phyloP scores from a whole-genome alignment of 2,113 vertebrate genomes.

The Nanorana parkeri region DNA sequence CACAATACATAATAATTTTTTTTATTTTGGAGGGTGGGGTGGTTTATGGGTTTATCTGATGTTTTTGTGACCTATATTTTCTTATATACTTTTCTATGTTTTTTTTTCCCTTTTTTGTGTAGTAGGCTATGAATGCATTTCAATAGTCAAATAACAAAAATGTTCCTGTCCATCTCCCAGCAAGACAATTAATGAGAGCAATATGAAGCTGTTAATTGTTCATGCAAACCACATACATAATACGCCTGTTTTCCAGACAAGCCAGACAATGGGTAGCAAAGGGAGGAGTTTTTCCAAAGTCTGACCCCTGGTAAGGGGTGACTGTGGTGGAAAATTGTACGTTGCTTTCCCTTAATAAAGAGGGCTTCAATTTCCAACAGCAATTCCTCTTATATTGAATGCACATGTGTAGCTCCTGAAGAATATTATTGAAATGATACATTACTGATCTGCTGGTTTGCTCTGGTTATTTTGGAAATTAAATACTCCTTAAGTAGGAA shows the following conservation, averaged over 20 bases:
- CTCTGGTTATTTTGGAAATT: background rate
- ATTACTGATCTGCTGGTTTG: background rate
- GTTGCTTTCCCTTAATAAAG: background rate
- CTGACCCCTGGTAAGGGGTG: background rate
- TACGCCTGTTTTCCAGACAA: constrained; percentile 12
- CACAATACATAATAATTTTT: too few species aligned
- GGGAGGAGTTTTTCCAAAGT: background rate
- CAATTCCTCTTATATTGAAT: constrained; percentile 14
- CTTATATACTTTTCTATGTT: too few species aligned
- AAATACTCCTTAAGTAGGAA: background rate
- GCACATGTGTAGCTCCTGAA: background rate
- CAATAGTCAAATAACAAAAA: background rate
- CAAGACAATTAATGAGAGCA: constrained; percentile 12
- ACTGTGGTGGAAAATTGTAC: background rate
- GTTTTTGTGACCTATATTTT: too few species aligned
- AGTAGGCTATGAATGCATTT: background rate
- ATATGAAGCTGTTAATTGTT: constrained; percentile 24
- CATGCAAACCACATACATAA: constrained; percentile 23
- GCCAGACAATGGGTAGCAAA: background rate
- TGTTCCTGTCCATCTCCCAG: constrained; percentile 14
- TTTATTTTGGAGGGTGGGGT: too few species aligned
- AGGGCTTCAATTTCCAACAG: background rate
- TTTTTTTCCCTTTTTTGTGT: background rate
- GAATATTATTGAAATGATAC: background rate
- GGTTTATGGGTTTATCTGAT: too few species aligned